phyloP scores from a whole-genome alignment of 2,797 vertebrate species.

The Gallinago nigripennis region DNA sequence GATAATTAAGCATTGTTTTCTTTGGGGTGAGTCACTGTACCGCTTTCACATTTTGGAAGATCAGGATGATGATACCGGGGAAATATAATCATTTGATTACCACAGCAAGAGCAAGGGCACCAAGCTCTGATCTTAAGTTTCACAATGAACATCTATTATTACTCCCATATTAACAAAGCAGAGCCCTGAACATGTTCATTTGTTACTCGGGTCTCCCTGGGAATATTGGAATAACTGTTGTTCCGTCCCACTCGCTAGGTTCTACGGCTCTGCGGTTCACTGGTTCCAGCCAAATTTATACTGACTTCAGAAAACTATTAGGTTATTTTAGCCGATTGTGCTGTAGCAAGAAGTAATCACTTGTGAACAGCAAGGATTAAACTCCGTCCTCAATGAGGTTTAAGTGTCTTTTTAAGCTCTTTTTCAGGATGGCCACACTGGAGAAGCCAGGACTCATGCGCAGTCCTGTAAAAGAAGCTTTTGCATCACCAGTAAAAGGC shows the following conservation, averaged over 20 bases:
- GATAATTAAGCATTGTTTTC: slow-evolving; percentile 70
- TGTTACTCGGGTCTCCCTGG: slow-evolving; percentile 11
- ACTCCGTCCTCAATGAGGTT: neutral
- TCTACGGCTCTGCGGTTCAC: neutral
- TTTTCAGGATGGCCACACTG: neutral
- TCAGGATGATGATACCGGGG: slow-evolving; percentile 47
- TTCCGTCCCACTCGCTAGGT: neutral
- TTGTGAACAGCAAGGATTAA: neutral
- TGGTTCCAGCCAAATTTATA: slow-evolving; percentile 1
- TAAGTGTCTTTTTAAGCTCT: neutral
- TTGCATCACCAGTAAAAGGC: neutral
- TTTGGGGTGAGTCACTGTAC: slow-evolving; percentile 57
- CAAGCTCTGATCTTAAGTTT: slow-evolving; percentile 41
- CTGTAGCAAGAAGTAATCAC: neutral
- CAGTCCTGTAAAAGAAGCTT: neutral
- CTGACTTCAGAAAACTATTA: slow-evolving; percentile 48
- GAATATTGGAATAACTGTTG: slow-evolving; percentile 19
- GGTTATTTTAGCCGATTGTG: neutral
- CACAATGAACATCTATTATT: slow-evolving; percentile 39
- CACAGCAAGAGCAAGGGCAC: slow-evolving; percentile 41
- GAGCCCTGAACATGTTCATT: slow-evolving; percentile 30
- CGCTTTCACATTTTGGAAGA: slow-evolving; percentile 22
- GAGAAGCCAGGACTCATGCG: neutral
- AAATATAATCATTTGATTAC: slow-evolving; percentile 58
- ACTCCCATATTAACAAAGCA: slow-evolving; percentile 51